phyloP scores from a whole-genome alignment of 2,888 invertebrate genomes.

The Hipparchia semele region DNA sequence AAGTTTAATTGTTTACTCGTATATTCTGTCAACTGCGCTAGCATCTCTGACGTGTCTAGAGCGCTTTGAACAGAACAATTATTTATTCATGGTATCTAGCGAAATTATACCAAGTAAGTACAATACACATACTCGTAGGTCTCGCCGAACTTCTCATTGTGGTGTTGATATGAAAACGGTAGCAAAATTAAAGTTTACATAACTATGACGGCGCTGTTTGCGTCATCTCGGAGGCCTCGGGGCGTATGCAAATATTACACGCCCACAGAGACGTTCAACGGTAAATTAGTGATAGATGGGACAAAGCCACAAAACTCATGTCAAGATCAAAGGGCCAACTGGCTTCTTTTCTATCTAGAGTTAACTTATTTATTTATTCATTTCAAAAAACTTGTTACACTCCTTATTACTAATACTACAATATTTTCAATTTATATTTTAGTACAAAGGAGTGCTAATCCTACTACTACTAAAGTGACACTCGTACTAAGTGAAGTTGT shows the following conservation, averaged over 20 bases:
- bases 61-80: not conserved
- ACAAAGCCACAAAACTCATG: not conserved
- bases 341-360: not conserved
- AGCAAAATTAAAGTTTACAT: constrained; percentile 43
- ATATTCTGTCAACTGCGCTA: not conserved
- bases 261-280: constrained; percentile 10
- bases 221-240: constrained; percentile 42
- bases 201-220: constrained; percentile 42
- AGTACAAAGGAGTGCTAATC: too few species aligned
- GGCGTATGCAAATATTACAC: constrained; percentile 49
- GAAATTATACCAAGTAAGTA: not conserved
- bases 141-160: constrained; percentile 13
- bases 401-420: too few species aligned
- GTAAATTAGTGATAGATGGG: not conserved
- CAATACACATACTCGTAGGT: constrained; percentile 2
- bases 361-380: not conserved
- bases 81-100: not conserved
- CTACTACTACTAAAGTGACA: too few species aligned
- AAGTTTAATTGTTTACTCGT: too few species aligned
- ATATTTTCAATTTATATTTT: too few species aligned
- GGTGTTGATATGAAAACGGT: constrained; percentile 39
- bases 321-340: not conserved
- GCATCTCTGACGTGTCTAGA: not conserved
- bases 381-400: not conserved
- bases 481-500: too few species aligned